Evolutionary conservation across 2,113 vertebrate species (phyloP).

Genomic region (Oxygymnocypris stewartii): DNA sequence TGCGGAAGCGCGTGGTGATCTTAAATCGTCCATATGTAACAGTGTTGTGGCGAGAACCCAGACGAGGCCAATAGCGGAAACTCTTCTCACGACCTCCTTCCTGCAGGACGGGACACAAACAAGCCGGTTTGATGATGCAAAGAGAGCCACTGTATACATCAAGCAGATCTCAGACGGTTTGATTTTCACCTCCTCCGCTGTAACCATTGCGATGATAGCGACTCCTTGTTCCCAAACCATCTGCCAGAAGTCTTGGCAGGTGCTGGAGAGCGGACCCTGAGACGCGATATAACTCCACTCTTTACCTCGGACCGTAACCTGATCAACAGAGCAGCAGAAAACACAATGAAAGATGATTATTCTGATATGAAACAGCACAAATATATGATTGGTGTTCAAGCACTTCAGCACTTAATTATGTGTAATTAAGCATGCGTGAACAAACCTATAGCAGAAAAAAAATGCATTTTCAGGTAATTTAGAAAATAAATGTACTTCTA

Average conservation of each 20-base stretch:
- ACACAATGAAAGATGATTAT: background rate
- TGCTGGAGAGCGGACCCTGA: constrained; percentile 89
- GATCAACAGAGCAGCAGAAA: constrained; percentile 30
- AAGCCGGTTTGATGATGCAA: background rate
- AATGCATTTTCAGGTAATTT: background rate
- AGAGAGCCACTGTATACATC: background rate
- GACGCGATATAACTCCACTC: constrained; percentile 97
- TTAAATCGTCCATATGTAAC: constrained; percentile 94
- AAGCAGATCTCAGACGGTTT: background rate
- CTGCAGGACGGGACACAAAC: constrained; percentile 66
- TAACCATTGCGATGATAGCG: constrained; percentile 96
- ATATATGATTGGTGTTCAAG: background rate
- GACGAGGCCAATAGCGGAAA: constrained; percentile 94
- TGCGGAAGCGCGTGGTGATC: constrained; percentile 95
- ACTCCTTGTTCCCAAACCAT: constrained; percentile 98
- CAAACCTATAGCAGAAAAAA: background rate
- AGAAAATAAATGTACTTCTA: background rate
- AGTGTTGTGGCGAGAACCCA: constrained; percentile 93
- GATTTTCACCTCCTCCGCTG: constrained; percentile 85
- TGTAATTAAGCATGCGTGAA: background rate
- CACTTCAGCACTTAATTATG: background rate
- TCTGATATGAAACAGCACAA: background rate
- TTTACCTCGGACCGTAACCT: constrained; percentile 85
- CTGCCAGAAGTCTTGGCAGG: constrained; percentile 98
- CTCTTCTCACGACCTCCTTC: constrained; percentile 95